Evolutionary conservation across 2,888 invertebrate species (phyloP).

Genomic region (Ypsolopha scabrella): DNA sequence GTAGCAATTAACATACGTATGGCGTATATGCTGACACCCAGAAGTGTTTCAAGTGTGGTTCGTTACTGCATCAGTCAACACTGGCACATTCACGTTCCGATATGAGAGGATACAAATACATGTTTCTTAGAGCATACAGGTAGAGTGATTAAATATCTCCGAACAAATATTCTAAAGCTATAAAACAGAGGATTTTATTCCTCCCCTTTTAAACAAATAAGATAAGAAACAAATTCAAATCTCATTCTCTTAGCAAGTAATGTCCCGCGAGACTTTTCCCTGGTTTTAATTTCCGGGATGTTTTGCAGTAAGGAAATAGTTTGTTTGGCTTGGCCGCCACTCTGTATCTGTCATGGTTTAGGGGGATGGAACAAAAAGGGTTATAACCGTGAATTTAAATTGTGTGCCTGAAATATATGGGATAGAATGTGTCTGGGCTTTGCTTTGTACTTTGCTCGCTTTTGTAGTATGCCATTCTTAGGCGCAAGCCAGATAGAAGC

Average conservation of each 20-base stretch:
- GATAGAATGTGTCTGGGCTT: neutral
- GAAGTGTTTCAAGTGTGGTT: too few relatives aligned
- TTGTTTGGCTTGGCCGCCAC: slow-evolving; percentile 23
- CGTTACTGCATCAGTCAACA: too few relatives aligned
- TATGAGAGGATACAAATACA: too few relatives aligned
- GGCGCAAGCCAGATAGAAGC: too few relatives aligned
- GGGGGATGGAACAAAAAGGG: slow-evolving; percentile 4
- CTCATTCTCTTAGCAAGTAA: slow-evolving; percentile 48
- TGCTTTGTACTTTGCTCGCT: neutral
- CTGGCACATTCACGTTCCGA: too few relatives aligned
- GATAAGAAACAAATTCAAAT: slow-evolving; percentile 48
- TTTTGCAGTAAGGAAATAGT: slow-evolving; percentile 58
- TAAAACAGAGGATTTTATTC: too few relatives aligned
- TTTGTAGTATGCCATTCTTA: neutral
- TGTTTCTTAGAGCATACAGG: too few relatives aligned
- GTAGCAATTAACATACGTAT: too few relatives aligned
- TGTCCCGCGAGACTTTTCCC: slow-evolving; percentile 56
- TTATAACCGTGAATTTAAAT: slow-evolving; percentile 3
- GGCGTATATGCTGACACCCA: too few relatives aligned
- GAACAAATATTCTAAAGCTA: too few relatives aligned
- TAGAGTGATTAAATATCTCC: too few relatives aligned
- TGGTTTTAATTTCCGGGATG: slow-evolving; percentile 62
- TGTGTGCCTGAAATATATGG: neutral
- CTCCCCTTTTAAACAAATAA: slow-evolving; percentile 31
- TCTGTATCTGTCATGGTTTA: slow-evolving; percentile 8